Evolutionary conservation across 2,113 vertebrate species (phyloP), one percentile per base, ranked within the genome.

Genomic region (Cyanistes caeruleus): DNA sequence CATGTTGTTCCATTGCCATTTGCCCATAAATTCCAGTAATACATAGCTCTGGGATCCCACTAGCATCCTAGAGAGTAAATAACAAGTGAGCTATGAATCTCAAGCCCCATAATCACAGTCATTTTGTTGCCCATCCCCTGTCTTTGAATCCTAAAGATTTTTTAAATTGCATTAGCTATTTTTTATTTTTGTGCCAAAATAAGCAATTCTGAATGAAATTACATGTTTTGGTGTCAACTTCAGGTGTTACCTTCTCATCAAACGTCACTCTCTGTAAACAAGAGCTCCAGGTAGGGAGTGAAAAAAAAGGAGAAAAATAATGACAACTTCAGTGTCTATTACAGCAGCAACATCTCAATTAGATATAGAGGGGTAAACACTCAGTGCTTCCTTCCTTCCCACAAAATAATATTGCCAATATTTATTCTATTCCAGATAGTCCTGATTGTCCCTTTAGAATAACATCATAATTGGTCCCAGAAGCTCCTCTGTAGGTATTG

Each of bases 51-150:
- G 93, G 62, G 74, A 94, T 82, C 65, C 64, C 70, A 89, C 81
- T 91, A 95, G 80, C 74, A 96, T 82, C 95, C 95, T 79, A 90
- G 86, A 94, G 94, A 76, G 89, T 76, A 95, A 97, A 79, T 91
- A 94, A 95, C 76, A 81, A 95, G 77, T 41, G 28, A 93, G 64
- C 60, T 82, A 84, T 81, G 87, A 91, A 89, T 95, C 84, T 94
- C 48, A 81, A 89, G 31, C 18, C 49, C 52, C 79, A 76, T 84
- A 95, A 94, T 94, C 93, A 95, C 86, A 92, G 77, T 84, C 73
- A 89, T 48, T 39, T 39, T 21, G 18, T 63, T 80, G 84, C 64
- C 55, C 65, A 69, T 69, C 31, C 67, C 46, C 28, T 55, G 17
- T 74, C 51, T 89, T 37, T 39, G 39, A 82, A 86, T 67, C 19